phyloP scores from a whole-genome alignment of 2,113 vertebrate species.

The Notothenia rossii region DNA sequence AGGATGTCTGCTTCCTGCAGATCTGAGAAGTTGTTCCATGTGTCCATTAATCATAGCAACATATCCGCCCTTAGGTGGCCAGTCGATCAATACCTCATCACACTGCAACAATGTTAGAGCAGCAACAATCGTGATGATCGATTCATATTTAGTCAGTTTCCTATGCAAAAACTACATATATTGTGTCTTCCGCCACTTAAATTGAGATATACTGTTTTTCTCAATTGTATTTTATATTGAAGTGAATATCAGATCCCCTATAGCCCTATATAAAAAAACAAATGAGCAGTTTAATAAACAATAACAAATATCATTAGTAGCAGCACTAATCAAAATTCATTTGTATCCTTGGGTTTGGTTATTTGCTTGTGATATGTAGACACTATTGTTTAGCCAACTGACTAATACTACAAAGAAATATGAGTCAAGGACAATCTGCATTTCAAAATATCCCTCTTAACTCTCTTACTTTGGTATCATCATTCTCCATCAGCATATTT shows the following conservation, averaged over 20 bases:
- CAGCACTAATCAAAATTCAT: background rate
- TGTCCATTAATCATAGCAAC: conserved; percentile 48
- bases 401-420: background rate
- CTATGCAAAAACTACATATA: too few species aligned
- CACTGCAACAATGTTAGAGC: background rate
- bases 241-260: too few species aligned
- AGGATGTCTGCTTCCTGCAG: conserved; percentile 22
- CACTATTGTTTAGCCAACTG: conserved; percentile 2
- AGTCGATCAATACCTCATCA: conserved; percentile 39
- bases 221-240: too few species aligned
- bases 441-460: conserved; percentile 7
- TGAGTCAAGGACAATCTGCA: background rate
- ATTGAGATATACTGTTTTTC: too few species aligned
- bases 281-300: too few species aligned
- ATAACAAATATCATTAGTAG: too few species aligned
- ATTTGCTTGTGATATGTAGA: background rate
- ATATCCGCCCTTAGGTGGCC: conserved; percentile 26
- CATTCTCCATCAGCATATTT: conserved; percentile 25
- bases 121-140: too few species aligned
- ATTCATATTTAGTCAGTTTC: too few species aligned
- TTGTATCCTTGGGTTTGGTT: conserved; percentile 16
- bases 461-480: conserved; percentile 37
- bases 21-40: conserved; percentile 45
- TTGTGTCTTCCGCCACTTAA: too few species aligned
- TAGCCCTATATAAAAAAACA: too few species aligned